phyloP scores from a whole-genome alignment of 2,113 vertebrate genomes.

The Trichomycterus rosablanca region DNA sequence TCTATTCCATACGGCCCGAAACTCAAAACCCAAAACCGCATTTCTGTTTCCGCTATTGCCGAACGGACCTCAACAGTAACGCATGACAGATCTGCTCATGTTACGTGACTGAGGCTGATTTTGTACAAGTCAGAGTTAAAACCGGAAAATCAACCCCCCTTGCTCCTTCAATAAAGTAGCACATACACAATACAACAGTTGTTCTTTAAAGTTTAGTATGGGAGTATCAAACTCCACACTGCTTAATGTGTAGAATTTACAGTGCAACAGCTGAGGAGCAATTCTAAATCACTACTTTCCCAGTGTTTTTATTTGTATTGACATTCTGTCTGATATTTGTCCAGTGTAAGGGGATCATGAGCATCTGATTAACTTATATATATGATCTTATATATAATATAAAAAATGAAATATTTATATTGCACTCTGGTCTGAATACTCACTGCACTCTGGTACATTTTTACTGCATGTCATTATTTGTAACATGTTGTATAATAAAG shows the following conservation, averaged over 20 bases:
- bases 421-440: too few species aligned
- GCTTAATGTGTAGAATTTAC: slow-evolving; percentile 61
- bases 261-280: slow-evolving; percentile 59
- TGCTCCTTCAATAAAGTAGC: slow-evolving; percentile 28
- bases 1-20: slow-evolving; percentile 8
- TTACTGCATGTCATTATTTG: too few species aligned
- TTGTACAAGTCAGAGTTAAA: slow-evolving; percentile 9
- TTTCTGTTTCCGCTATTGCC: slow-evolving; percentile 25
- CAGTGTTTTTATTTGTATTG: slow-evolving; percentile 19
- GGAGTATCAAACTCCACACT: slow-evolving; percentile 48
- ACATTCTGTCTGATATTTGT: background rate
- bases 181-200: slow-evolving; percentile 57
- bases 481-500: too few species aligned
- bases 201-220: slow-evolving; percentile 49
- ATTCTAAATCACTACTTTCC: slow-evolving; percentile 54
- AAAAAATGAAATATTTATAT: too few species aligned
- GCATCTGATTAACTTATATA: too few species aligned
- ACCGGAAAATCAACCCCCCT: background rate
- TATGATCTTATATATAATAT: too few species aligned
- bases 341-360: too few species aligned
- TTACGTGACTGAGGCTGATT: slow-evolving; percentile 13
- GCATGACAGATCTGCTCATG: slow-evolving; percentile 17
- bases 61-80: slow-evolving; percentile 22
- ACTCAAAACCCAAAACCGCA: slow-evolving; percentile 7
- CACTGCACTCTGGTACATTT: too few species aligned